Conservation (phyloP, 1,140 invertebrate genomes). For the Eriocheir sinensis region DNA sequence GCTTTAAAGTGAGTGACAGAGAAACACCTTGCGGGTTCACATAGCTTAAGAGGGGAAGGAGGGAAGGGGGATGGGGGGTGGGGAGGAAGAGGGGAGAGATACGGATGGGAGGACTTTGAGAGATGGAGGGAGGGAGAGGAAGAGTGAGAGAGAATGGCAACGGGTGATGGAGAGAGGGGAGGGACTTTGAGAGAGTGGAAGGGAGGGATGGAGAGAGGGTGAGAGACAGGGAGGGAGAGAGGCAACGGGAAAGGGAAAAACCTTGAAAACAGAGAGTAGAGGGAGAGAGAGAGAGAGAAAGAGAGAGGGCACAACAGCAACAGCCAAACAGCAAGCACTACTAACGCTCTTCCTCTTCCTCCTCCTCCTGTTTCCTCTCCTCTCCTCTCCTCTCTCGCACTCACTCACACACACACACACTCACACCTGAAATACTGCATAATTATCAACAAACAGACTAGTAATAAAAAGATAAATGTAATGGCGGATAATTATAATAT, state of each 20-base stretch:
- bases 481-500: conserved; percentile 15
- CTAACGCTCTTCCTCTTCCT: not conserved
- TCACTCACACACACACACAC: not conserved
- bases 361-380: conserved; percentile 8
- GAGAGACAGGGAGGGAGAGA: not conserved
- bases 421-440: not conserved
- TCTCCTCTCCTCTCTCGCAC: not conserved
- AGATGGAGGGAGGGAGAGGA: not conserved
- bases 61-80: not conserved
- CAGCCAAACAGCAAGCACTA: not conserved
- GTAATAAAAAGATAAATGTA: conserved; percentile 27
- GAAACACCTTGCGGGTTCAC: not conserved
- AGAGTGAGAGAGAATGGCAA: not conserved
- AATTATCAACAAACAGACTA: conserved; percentile 26
- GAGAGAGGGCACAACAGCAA: not conserved
- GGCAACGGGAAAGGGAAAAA: not conserved
- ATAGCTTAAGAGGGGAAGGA: not conserved
- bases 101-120: not conserved
- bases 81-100: conserved; percentile 1
- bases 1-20: too few species aligned
- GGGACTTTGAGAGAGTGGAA: not conserved
- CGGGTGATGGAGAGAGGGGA: not conserved
- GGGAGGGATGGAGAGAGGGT: not conserved
- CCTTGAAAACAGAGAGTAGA: not conserved
- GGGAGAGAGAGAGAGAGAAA: not conserved